Base-by-base conservation (phyloP, 2,888 invertebrate genomes). In the Eupithecia exiguata region DNA sequence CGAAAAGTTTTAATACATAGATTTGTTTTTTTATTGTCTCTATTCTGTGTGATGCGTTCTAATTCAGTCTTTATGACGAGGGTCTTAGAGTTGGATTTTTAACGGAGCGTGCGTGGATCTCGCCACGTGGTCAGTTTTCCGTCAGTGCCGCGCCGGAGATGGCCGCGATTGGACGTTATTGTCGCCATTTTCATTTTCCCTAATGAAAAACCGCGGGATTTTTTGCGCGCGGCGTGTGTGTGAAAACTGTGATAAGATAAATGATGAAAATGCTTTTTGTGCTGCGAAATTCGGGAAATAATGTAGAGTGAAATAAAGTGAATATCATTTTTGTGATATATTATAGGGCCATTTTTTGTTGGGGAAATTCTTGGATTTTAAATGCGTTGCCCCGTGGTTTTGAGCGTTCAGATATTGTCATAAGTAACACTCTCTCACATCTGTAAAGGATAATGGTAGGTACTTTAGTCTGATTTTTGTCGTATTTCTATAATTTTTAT, bases 91-190 rank as follows among this genome's bases (percentile, higher is more conserved):
- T 72, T 68, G 68, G 16, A 1, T 75, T 78, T 76, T 69, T 21
- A 12, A 38, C 43, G 35, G 21, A 18, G 21, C 61, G 36, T 62
- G 70, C 66, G 68, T 66, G 74, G 68, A 61, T 72, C 62, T 73
- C 74, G 66, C 74, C 79, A 80, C 80, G 78, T 80, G 80, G 80
- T 75, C 69, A 77, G 38, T 80, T 76, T 76, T 74, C 74, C 74
- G 25, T 71, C 75, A 80, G 80, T 80, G 67, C 40, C 75, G 78
- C 69, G 71, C 35, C 21, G 77, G 70, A 72, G 43, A 72, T 72
- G 68, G 68, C 53, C 65, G 77, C 25, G 74, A 18, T 25, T 70
- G 77, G 78, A 78, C 80, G 78, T 49, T 69, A 21, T 69, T 61
- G 62, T 25, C 40, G 70, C 70, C 63, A 30, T 62, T 40, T 72